Base-by-base conservation (phyloP, 2,888 invertebrate genomes). In the Polietes domitor region DNA sequence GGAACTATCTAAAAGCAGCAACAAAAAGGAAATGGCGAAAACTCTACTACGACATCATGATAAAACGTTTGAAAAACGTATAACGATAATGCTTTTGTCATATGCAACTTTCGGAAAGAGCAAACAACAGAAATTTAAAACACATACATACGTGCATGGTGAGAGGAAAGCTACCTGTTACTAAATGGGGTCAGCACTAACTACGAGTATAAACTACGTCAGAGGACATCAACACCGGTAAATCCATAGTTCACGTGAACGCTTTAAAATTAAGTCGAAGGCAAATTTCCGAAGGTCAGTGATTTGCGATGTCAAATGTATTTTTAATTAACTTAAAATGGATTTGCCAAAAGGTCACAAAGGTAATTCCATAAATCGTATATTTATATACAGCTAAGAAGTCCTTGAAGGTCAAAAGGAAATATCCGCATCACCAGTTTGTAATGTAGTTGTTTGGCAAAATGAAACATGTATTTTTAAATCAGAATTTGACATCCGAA, bases 11-110 rank as follows among this genome's bases (percentile, higher is more conserved):
- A 37, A 10, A 37, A 2, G 37, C 4, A 1, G 10, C 37, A 7
- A 7, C 4, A 9, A 7, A n/a, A 80, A 28, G 3, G 1, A 53
- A 70, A 77, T 9, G 2, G n/a, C 12, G n/a, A 63, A 28, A 32
- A 76, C n/a, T 73, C 15, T 12, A 9, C 65, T 76, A 68, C 41
- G 55, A 71, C 75, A 79, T 72, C 65, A 72, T 65, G 58, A 47
- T 83, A 68, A 79, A 76, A 76, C 47, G 76, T 76, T 72, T 79
- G 76, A 79, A 58, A 58, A 58, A 83, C 73, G 73, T 73, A 83
- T 71, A 68, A 79, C 76, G 68, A 73, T 79, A 79, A 73, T 61
- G 61, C 73, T 73, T 76, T 73, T 73, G 58, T 58, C 61, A 50
- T 76, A 41, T 43, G 32, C 47, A 47, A 12, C 41, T 41, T 41